A percentile compares a stretch with the other conserved stretches of the same genome.
phyloP scores from a whole-genome alignment of 2,797 vertebrate species.

The Myiotriccus ornatus region DNA sequence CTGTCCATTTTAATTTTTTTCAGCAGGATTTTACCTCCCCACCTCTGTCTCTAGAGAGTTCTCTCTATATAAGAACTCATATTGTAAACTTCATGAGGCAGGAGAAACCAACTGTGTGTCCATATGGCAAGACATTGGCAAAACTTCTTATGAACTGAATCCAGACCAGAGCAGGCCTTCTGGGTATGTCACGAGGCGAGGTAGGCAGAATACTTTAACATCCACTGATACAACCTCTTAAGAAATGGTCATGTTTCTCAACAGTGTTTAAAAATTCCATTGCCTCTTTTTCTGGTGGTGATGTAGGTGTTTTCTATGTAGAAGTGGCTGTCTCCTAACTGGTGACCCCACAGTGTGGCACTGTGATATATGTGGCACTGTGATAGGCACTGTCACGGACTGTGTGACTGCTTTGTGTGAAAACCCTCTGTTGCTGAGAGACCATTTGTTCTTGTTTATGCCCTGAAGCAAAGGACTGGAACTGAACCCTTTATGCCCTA shows the following conservation, averaged over 20 bases:
- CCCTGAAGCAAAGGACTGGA: not conserved
- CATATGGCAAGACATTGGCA: not conserved
- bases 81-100: not conserved
- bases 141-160: not conserved
- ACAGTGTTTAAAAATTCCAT: not conserved
- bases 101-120: not conserved
- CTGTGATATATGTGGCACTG: not conserved
- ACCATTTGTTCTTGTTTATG: accelerated
- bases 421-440: not conserved
- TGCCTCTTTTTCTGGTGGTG: not conserved
- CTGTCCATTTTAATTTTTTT: not conserved
- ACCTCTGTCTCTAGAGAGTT: not conserved
- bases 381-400: too few species aligned
- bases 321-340: not conserved
- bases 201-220: not conserved
- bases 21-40: not conserved
- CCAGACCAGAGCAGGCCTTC: not conserved
- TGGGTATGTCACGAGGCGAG: accelerated
- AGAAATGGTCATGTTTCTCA: not conserved
- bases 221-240: accelerated
- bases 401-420: not conserved
- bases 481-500: not conserved
- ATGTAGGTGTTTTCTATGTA: not conserved
- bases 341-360: not conserved
- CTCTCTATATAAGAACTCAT: not conserved